Percentiles rank a stretch among this genome's conserved stretches.
These are phyloP conservation scores for Polietes domitor DNA, from an alignment of 2,888 invertebrate genomes.

Conservation along the genomic window DNA sequence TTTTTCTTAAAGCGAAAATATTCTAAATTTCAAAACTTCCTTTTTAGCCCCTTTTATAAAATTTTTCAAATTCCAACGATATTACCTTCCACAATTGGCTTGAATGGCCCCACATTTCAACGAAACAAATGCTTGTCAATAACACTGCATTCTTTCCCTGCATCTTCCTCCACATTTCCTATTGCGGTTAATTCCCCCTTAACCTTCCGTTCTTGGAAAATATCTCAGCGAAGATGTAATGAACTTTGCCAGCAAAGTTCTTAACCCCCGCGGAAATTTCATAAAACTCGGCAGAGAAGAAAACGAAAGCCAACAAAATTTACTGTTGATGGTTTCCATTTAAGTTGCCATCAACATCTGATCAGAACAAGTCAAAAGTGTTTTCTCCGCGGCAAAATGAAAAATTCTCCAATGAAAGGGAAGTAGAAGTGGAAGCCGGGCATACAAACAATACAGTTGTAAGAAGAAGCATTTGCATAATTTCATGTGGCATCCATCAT, in stretches of 20 bases:
- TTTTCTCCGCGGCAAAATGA: background rate
- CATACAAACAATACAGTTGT: constrained; percentile 2
- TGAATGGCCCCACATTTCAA: no score
- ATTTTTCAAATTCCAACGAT: no score
- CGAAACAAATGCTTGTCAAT: background rate
- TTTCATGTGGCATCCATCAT: background rate
- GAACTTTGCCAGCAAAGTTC: background rate
- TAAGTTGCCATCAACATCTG: constrained; percentile 23
- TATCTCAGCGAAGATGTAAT: background rate
- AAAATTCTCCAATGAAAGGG: background rate
- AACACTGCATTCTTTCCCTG: background rate
- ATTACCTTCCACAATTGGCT: no score
- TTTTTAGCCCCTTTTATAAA: no score
- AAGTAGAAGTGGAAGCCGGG: background rate
- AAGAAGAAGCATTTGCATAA: constrained; percentile 1
- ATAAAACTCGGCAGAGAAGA: constrained; percentile 2
- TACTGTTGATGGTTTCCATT: constrained; percentile 16
- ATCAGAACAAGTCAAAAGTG: constrained; percentile 23
- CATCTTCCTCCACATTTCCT: background rate
- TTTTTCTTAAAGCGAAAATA: no score
- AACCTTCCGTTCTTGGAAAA: background rate
- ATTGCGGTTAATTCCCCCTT: background rate
- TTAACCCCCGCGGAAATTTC: background rate
- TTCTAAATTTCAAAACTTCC: no score
- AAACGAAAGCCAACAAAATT: constrained; percentile 46